phyloP scores from a whole-genome alignment of 2,113 vertebrate species.

The Pardalotus punctatus region DNA sequence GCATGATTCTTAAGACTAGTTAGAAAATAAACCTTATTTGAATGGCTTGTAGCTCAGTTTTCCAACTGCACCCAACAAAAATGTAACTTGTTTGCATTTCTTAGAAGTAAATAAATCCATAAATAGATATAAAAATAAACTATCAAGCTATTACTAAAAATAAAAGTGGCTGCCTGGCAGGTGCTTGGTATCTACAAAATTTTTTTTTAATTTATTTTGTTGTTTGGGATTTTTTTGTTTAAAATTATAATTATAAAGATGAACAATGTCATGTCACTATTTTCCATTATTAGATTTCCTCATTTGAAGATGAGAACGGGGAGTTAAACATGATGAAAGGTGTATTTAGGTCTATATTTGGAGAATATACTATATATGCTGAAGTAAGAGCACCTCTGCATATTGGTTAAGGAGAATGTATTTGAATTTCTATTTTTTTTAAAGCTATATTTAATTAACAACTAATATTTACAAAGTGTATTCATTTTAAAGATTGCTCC shows the following conservation, averaged over 20 bases:
- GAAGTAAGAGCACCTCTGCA: neutral
- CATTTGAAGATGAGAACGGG: neutral
- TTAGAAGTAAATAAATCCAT: neutral
- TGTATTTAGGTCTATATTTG: neutral
- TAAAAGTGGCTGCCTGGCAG: neutral
- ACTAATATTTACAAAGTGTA: neutral
- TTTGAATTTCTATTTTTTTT: neutral
- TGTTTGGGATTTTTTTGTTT: no score
- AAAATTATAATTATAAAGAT: neutral
- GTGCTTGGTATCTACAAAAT: neutral
- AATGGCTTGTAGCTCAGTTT: neutral
- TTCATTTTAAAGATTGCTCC: slow-evolving; percentile 87
- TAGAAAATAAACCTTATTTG: neutral
- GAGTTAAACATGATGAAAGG: neutral
- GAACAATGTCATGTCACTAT: neutral
- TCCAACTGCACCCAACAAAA: neutral
- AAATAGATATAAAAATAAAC: neutral
- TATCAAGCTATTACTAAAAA: neutral
- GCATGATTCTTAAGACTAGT: neutral
- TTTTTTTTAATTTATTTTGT: no score
- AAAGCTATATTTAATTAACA: neutral
- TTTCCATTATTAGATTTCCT: neutral
- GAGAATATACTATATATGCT: neutral
- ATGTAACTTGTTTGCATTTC: neutral
- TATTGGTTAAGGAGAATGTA: neutral